Conservation (phyloP, 1,140 invertebrate species). For the Aphelinus atriplicis region DNA sequence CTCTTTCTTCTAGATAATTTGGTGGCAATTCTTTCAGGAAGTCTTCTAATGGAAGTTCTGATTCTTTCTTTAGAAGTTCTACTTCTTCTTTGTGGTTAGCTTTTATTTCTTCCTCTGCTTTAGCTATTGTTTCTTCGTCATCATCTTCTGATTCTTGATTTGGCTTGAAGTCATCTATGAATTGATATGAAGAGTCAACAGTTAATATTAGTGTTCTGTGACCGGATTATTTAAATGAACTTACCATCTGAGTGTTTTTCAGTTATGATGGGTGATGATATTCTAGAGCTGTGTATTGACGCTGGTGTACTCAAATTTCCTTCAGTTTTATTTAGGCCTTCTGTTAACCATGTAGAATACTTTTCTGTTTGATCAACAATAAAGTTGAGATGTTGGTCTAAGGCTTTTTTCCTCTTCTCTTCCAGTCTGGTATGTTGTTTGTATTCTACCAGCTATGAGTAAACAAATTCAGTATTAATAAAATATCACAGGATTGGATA, state of each 20-base stretch:
- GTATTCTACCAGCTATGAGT: slow-evolving; percentile 86
- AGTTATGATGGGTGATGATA: slow-evolving; percentile 59
- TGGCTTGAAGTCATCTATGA: slow-evolving; percentile 83
- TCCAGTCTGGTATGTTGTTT: slow-evolving; percentile 93
- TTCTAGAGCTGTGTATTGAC: slow-evolving; percentile 66
- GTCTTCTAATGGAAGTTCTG: slow-evolving; percentile 91
- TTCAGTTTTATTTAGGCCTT: slow-evolving; percentile 78
- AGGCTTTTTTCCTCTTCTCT: slow-evolving; percentile 92
- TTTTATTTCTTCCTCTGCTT: slow-evolving; percentile 78
- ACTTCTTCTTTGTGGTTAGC: slow-evolving; percentile 82
- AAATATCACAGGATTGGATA: not conserved
- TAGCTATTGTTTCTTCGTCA: slow-evolving; percentile 96
- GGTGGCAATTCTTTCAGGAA: slow-evolving; percentile 79
- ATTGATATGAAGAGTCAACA: slow-evolving; percentile 10
- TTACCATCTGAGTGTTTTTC: slow-evolving; percentile 65
- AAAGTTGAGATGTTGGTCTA: slow-evolving; percentile 97
- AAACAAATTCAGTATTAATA: slow-evolving; percentile 9
- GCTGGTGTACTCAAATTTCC: slow-evolving; percentile 60
- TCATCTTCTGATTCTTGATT: slow-evolving; percentile 79
- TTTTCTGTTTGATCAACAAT: slow-evolving; percentile 99
- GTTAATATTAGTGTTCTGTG: not conserved
- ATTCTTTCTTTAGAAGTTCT: slow-evolving; percentile 87
- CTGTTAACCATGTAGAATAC: slow-evolving; percentile 90
- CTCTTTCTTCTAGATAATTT: slow-evolving; percentile 79
- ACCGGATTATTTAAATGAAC: slow-evolving; percentile 20